Conservation (phyloP, 2,797 vertebrate species). For the Argentina silus region DNA sequence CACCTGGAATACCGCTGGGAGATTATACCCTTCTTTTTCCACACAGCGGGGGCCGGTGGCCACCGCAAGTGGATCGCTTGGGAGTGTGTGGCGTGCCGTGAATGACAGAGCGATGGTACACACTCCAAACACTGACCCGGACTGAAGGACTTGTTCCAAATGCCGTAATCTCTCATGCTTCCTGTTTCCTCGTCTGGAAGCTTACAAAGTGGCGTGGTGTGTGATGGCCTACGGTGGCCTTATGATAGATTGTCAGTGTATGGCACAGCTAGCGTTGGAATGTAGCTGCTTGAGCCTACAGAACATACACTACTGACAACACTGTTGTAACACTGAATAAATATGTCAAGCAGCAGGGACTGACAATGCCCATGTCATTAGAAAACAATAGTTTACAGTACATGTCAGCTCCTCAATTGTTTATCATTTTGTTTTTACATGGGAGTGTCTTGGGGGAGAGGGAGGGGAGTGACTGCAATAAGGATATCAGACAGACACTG, state of each 20-base stretch:
- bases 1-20: constrained; percentile 69
- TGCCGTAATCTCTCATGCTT: constrained; percentile 65
- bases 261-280: constrained; percentile 1
- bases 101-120: constrained; percentile 63
- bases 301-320: constrained; percentile 41
- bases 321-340: neutral
- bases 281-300: constrained; percentile 35
- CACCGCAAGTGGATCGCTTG: constrained; percentile 68
- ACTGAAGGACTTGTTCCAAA: constrained; percentile 64
- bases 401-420: no score
- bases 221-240: constrained; percentile 39
- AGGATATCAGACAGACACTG: no score
- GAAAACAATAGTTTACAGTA: no score
- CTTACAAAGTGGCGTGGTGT: constrained; percentile 24
- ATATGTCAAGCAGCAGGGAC: no score
- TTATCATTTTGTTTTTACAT: no score
- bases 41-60: constrained; percentile 59
- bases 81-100: constrained; percentile 63
- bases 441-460: no score
- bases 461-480: no score
- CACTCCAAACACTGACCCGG: constrained; percentile 38
- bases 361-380: no score
- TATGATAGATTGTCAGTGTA: constrained; percentile 56
- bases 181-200: constrained; percentile 38
- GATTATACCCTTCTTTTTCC: constrained; percentile 71